Conservation (phyloP, 2,888 invertebrate species). For the Diadegma fenestrale region DNA sequence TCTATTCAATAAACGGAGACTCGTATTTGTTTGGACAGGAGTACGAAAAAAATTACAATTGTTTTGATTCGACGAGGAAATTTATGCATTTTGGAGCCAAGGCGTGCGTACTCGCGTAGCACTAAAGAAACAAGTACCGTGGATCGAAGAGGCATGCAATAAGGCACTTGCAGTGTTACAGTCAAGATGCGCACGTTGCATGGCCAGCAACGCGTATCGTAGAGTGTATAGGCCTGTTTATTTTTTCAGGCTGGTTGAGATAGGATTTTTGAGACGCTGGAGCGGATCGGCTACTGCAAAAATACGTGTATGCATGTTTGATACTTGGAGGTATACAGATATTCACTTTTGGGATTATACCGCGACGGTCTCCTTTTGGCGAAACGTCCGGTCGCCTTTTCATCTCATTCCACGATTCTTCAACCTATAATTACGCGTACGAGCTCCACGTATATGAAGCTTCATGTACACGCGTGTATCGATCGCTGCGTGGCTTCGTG, state of each 20-base stretch:
- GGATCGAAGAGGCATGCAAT: slow-evolving; percentile 6
- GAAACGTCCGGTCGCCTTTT: slow-evolving; percentile 57
- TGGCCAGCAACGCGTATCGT: slow-evolving; percentile 1
- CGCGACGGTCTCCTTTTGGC: slow-evolving; percentile 47
- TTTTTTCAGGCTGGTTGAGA: slow-evolving; percentile 45
- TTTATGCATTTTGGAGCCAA: slow-evolving; percentile 25
- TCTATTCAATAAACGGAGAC: background rate
- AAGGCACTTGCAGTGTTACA: slow-evolving; percentile 10
- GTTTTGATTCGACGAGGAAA: background rate
- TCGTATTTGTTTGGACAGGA: background rate
- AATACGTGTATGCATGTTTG: slow-evolving; percentile 21
- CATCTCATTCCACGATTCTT: slow-evolving; percentile 63
- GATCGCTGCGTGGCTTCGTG: slow-evolving; percentile 6
- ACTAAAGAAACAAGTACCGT: slow-evolving; percentile 49
- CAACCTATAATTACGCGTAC: slow-evolving; percentile 65
- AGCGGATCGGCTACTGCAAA: slow-evolving; percentile 46
- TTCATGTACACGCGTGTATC: slow-evolving; percentile 4
- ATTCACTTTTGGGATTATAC: background rate
- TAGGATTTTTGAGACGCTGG: slow-evolving; percentile 43
- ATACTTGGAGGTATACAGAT: background rate
- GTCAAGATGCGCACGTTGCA: background rate
- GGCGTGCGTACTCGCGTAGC: slow-evolving; percentile 12
- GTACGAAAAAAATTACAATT: background rate
- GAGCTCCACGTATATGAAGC: slow-evolving; percentile 16
- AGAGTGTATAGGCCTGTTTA: slow-evolving; percentile 31